Evolutionary conservation across 1,140 invertebrate genomes (phyloP).

Genomic region (Drosophila ambigua): DNA sequence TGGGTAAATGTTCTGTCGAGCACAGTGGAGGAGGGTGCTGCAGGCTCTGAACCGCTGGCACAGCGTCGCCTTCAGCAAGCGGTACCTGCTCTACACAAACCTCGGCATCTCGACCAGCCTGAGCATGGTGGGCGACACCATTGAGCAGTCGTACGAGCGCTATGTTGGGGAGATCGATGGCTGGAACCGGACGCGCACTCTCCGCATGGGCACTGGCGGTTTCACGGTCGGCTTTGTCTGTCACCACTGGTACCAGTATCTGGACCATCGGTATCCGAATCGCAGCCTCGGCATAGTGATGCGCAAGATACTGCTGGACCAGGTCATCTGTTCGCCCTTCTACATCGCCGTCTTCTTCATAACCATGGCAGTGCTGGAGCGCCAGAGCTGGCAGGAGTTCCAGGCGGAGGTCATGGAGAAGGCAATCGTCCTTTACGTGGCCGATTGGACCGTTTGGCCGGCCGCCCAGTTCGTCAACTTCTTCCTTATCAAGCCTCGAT

Average conservation of each 20-base stretch:
- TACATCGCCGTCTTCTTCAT: constrained; percentile 92
- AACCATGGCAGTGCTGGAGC: constrained; percentile 90
- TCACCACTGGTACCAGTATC: constrained; percentile 92
- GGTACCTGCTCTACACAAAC: constrained; percentile 93
- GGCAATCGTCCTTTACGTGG: constrained; percentile 89
- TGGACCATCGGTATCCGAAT: constrained; percentile 88
- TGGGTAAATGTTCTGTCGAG: constrained; percentile 35
- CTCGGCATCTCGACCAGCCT: constrained; percentile 90
- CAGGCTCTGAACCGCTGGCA: constrained; percentile 19
- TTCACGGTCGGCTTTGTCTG: constrained; percentile 90
- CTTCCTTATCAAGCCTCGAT: constrained; percentile 91
- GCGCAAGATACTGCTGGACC: constrained; percentile 95
- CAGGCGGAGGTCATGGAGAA: constrained; percentile 89
- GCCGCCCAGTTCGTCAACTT: constrained; percentile 94
- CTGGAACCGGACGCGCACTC: constrained; percentile 89
- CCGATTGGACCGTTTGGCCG: constrained; percentile 93
- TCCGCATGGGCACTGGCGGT: constrained; percentile 92
- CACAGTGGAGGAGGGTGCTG: constrained; percentile 15
- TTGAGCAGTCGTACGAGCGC: constrained; percentile 94
- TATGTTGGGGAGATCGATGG: constrained; percentile 85
- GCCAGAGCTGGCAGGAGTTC: constrained; percentile 86
- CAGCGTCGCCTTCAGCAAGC: constrained; percentile 86
- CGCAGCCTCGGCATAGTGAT: constrained; percentile 87
- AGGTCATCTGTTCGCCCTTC: constrained; percentile 93
- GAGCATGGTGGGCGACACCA: constrained; percentile 90